Evolutionary conservation across 2,113 vertebrate genomes (phyloP), one percentile per base, ranked within the genome.

Genomic region (Nicator chloris): DNA sequence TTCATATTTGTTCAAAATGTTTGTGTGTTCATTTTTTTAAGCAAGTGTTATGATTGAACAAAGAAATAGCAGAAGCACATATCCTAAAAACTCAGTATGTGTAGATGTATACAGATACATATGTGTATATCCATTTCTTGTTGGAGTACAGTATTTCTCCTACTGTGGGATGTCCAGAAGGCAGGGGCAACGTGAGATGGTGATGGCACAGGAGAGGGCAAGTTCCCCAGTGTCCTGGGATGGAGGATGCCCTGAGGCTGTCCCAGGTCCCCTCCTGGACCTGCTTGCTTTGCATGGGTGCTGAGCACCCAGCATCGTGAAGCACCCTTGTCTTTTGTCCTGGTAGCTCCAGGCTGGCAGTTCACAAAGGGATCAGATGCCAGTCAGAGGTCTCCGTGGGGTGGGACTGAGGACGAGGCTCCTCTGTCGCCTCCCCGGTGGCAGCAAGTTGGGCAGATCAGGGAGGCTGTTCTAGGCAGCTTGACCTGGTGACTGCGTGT

Each of bases 41-140:
- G 15, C 6, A 66, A 33, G 17, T 31, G 8, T 85, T 45, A n/a
- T n/a, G n/a, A n/a, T n/a, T n/a, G n/a, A n/a, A n/a, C n/a, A n/a
- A n/a, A n/a, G n/a, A 44, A 65, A 39, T 22, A 51, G 11, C 15
- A 33, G 54, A 20, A 84, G 23, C 9, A 8, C 16, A 9, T 1
- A 4, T 0, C 21, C 11, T 10, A 4, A 8, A 6, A 51, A 27
- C 5, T 57, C 5, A 9, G 4, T n/a, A 14, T 35, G 4, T 24
- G 5, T 53, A 7, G 14, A 6, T 37, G 7, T 44, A 15, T 37
- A 10, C 15, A 18, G 26, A 31, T 27, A 37, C 5, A 4, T 40
- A 5, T 13, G 15, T 6, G 2, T 39, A 3, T 40, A n/a, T n/a
- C 9, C 1, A 4, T 79, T 26, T 79, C 22, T 78, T 65, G 20